Conservation (phyloP, 2,888 invertebrate genomes). For the Acronicta leporina region DNA sequence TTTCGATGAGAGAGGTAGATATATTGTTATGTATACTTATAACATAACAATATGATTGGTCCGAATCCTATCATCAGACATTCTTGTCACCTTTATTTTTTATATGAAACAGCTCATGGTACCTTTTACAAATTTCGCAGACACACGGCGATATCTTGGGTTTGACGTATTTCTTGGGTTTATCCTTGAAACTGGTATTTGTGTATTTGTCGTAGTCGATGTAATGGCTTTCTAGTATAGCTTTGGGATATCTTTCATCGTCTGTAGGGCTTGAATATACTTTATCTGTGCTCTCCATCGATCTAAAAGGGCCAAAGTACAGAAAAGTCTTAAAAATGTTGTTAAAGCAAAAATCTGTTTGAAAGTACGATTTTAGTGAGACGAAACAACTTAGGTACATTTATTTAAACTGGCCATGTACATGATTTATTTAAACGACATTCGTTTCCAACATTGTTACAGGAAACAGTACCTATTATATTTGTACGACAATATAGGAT, state of each 20-base stretch:
- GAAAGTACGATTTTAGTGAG: too few relatives aligned
- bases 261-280: slow-evolving; percentile 10
- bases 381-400: too few relatives aligned
- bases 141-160: slow-evolving; percentile 68
- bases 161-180: slow-evolving; percentile 27
- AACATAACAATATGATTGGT: slow-evolving; percentile 5
- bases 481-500: too few relatives aligned
- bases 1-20: slow-evolving; percentile 15
- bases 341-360: too few relatives aligned
- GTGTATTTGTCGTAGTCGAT: slow-evolving; percentile 61
- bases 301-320: slow-evolving; percentile 46
- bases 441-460: too few relatives aligned
- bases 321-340: background rate
- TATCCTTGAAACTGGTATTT: slow-evolving; percentile 20
- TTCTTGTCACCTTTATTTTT: slow-evolving; percentile 27
- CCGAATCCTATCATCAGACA: background rate
- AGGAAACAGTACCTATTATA: too few relatives aligned
- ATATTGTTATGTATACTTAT: background rate
- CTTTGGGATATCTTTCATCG: slow-evolving; percentile 64
- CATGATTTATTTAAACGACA: too few relatives aligned
- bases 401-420: too few relatives aligned
- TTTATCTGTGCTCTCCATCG: slow-evolving; percentile 45
- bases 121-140: slow-evolving; percentile 81
- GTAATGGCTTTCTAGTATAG: slow-evolving; percentile 75
- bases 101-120: slow-evolving; percentile 80